Base-by-base conservation (phyloP, 2,888 invertebrate species). In the Hemistola chrysoprasaria region DNA sequence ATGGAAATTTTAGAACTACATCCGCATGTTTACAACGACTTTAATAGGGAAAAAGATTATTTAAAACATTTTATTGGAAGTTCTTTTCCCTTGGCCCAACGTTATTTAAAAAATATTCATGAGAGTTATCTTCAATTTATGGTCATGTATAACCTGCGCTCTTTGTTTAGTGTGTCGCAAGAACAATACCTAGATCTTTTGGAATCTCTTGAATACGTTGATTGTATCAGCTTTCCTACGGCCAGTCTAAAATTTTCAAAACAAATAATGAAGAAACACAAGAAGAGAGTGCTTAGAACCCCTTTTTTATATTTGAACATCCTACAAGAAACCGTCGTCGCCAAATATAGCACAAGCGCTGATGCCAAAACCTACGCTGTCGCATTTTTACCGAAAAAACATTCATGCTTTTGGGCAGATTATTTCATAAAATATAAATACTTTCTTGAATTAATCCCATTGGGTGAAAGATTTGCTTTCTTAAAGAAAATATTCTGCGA, bases 201-300 rank as follows among this genome's bases (percentile, higher is more conserved):
- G n/a, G 79, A 78, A 56, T 65, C 54, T 20, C 52, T 61, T 34
- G 27, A 29, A 8, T 7, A 11, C 6, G 29, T n/a, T n/a, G 20
- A n/a, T 8, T 11, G 16, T 11, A 6, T 5, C 11, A 0, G 1
- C 7, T 16, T 22, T 28, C 8, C 3, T n/a, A 11, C 6, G 3
- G 22, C 9, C 11, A 24, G 36, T 10, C 50, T 72, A 11, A 59
- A 65, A 36, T 50, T 70, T 38, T 75, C 50, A 21, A 57, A 44
- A 62, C 60, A 51, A 53, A 68, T 63, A 50, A 64, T 62, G 52
- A 68, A 54, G 11, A 75, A 74, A 32, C 66, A 78, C 42, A 80
- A 73, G 51, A 38, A 56, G 1, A 61, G 73, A 48, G 65, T 78
- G 26, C 39, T 68, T 11, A 55, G 54, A 4, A 56, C 63, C 2